Base-by-base conservation (phyloP, 1,140 invertebrate genomes). In the Drosophila sucinea region DNA sequence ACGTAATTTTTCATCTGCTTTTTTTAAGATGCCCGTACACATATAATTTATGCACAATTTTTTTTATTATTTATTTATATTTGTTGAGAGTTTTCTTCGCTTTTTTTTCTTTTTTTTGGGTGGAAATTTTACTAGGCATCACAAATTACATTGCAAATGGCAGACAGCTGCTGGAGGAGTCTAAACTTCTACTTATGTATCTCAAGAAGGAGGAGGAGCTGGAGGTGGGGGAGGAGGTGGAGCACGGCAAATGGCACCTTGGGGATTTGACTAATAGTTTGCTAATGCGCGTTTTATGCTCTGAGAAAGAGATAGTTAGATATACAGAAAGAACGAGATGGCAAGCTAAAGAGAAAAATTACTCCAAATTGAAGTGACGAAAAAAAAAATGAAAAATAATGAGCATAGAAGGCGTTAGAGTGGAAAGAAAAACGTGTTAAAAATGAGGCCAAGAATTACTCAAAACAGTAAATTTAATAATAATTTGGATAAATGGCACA, bases 261-360 rank as follows among this genome's bases (percentile, higher is more conserved):
- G 40, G 76, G 73, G 73, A 79, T 68, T 76, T 68, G 64, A 72
- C 64, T 79, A 79, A 79, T 79, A 79, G 76, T 79, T 79, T 79
- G 76, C 76, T 79, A 79, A 79, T 79, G 76, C 76, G 73, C 76
- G 67, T 78, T 75, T 78, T 78, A 75, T 78, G 76, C 76, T 69
- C 73, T 71, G 47, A 56, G 10, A 55, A 25, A 56, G 10, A 55
- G 27, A 65, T n/a, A 63, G 41, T 10, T 8, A 54, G n/a, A 63
- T 25, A 7, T 27, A 11, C 35, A 51, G 32, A 33, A 6, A 30
- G 38, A 4, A n/a, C 47, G 33, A 67, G 47, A 70, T 58, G 64
- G 70, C 57, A 69, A 60, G 30, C 5, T 23, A 8, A 23, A 35
- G 23, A 51, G 60, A 63, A 63, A 63, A 63, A 44, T 47, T 29